A percentile compares a stretch with the other conserved stretches of the same genome.
phyloP scores from a whole-genome alignment of 2,888 invertebrate genomes.

The Noctua janthina region DNA sequence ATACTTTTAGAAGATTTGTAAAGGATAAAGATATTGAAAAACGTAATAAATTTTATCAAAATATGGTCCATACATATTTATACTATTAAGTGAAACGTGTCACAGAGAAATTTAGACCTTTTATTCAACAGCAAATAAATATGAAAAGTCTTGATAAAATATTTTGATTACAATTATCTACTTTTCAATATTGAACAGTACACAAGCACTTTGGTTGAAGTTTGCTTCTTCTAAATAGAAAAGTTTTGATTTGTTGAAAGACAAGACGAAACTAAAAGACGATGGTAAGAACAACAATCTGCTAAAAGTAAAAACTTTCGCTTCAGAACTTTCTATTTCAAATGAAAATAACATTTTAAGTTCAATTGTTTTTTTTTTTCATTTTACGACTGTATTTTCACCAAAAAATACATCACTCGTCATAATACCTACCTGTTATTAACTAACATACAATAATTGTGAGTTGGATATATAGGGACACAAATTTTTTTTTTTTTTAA shows the following conservation, averaged over 20 bases:
- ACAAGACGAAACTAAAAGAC: slow-evolving; percentile 65
- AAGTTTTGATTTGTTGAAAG: slow-evolving; percentile 78
- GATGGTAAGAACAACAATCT: slow-evolving; percentile 73
- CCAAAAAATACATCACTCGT: background rate
- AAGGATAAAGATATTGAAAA: slow-evolving; percentile 44
- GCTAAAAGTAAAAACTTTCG: slow-evolving; percentile 71
- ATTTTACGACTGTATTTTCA: background rate
- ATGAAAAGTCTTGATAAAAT: slow-evolving; percentile 16
- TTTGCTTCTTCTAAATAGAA: slow-evolving; percentile 67
- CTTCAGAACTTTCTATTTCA: slow-evolving; percentile 76
- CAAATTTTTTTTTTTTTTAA: too few species aligned
- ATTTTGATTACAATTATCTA: slow-evolving; percentile 35
- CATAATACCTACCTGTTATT: background rate
- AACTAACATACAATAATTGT: background rate
- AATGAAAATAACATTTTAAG: slow-evolving; percentile 66
- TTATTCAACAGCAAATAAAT: slow-evolving; percentile 19
- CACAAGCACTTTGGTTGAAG: slow-evolving; percentile 48
- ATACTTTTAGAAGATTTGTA: slow-evolving; percentile 67
- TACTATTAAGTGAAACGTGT: slow-evolving; percentile 45
- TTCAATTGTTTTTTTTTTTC: slow-evolving; percentile 28
- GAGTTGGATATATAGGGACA: background rate
- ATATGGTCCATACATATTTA: slow-evolving; percentile 50
- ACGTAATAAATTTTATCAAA: slow-evolving; percentile 49
- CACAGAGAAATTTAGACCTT: slow-evolving; percentile 21
- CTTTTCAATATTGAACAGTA: slow-evolving; percentile 38